phyloP scores from a whole-genome alignment of 2,113 vertebrate genomes.

The Centropristis striata region DNA sequence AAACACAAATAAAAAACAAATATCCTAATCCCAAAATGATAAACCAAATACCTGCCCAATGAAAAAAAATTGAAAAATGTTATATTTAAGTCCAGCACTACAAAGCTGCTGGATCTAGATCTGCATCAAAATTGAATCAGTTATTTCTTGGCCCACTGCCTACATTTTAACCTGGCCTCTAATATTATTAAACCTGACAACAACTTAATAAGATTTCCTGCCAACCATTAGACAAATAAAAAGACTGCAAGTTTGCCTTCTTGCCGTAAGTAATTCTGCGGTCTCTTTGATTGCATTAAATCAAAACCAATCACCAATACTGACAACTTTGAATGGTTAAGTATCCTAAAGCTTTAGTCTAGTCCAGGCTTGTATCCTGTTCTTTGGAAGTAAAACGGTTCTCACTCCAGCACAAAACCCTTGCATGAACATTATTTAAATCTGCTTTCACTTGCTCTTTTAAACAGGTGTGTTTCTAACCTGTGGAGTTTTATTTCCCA shows the following conservation, averaged over 20 bases:
- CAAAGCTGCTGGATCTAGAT: not conserved
- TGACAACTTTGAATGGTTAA: not conserved
- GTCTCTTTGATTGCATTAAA: not conserved
- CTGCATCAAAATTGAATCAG: not conserved
- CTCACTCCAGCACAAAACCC: not conserved
- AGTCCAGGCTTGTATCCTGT: constrained; percentile 17
- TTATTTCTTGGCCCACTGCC: not conserved
- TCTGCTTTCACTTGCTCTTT: constrained; percentile 2
- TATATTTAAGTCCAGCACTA: no score
- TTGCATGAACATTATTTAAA: not conserved
- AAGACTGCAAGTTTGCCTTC: not conserved
- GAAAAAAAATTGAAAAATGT: no score
- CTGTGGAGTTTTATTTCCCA: constrained; percentile 19
- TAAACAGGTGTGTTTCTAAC: constrained; percentile 38
- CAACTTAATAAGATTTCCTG: not conserved
- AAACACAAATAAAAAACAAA: no score
- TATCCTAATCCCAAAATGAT: no score
- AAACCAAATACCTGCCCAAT: no score
- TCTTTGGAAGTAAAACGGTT: not conserved
- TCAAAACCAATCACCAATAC: constrained; percentile 1
- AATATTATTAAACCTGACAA: not conserved
- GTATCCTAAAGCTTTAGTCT: not conserved
- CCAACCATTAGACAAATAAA: not conserved
- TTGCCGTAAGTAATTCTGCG: not conserved
- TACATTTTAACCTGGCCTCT: not conserved